phyloP scores from a whole-genome alignment of 2,797 vertebrate species.

The Darevskia mixta region DNA sequence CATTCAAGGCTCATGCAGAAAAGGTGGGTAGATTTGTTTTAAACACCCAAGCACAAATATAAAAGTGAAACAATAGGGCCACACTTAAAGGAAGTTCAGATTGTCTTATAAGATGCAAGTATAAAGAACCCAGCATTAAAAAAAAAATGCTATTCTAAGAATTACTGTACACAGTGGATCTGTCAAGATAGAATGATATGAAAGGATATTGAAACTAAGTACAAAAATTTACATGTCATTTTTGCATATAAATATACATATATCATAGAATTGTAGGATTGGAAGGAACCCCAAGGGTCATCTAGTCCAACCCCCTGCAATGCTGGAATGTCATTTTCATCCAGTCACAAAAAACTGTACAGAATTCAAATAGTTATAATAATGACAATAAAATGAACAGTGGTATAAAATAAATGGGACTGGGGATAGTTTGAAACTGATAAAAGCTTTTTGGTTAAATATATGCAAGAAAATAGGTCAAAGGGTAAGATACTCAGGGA shows the following conservation, averaged over 20 bases:
- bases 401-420: background rate
- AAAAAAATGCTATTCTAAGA: slow-evolving; percentile 14
- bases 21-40: slow-evolving; percentile 4
- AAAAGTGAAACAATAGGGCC: slow-evolving; percentile 28
- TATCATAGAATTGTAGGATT: no score
- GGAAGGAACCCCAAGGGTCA: no score
- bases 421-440: background rate
- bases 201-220: background rate
- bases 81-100: background rate
- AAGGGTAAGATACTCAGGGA: background rate
- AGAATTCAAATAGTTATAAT: background rate
- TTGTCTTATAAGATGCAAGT: background rate
- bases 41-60: background rate
- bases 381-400: background rate
- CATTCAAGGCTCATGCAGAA: background rate
- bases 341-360: background rate
- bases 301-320: no score
- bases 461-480: background rate
- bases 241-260: no score
- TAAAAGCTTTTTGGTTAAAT: background rate
- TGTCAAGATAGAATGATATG: slow-evolving; percentile 12
- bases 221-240: background rate
- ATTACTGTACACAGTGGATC: background rate
- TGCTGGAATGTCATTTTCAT: background rate
- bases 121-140: slow-evolving; percentile 10